These are phyloP conservation scores for Formica aserva DNA, from an alignment of 2,888 invertebrate species.

Conservation along the genomic window DNA sequence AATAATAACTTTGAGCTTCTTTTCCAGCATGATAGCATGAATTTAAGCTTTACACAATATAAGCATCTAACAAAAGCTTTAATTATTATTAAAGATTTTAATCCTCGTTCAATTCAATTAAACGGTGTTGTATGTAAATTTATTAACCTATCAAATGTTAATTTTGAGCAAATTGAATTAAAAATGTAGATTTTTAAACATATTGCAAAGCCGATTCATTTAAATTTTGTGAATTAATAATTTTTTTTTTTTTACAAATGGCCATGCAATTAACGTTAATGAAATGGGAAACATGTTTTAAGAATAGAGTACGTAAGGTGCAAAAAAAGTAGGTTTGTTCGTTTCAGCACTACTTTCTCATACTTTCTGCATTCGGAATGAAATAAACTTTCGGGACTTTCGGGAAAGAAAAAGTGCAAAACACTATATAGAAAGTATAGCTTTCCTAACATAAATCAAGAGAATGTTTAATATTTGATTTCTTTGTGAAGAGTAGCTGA, in stretches of 20 bases:
- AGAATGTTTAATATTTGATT: constrained; percentile 33
- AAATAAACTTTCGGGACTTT: not conserved
- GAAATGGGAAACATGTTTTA: not conserved
- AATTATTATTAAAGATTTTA: not conserved
- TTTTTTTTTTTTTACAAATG: not conserved
- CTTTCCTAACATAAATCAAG: not conserved
- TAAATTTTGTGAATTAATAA: not conserved
- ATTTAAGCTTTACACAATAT: not conserved
- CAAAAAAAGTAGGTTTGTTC: constrained; percentile 1
- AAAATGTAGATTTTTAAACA: not conserved
- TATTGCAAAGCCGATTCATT: not conserved
- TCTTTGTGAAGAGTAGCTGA: not conserved
- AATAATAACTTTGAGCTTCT: not conserved
- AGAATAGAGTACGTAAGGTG: not conserved
- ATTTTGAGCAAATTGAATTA: not conserved
- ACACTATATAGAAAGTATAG: not conserved
- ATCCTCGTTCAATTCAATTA: not conserved
- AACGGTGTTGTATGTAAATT: not conserved
- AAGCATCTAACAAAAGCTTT: not conserved
- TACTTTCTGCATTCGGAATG: constrained; percentile 13
- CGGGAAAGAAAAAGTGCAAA: not conserved
- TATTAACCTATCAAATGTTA: not conserved
- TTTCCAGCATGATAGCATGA: not conserved
- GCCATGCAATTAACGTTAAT: not conserved
- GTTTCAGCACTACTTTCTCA: not conserved